Conservation (phyloP, 2,113 vertebrate species). For the Dolichallabes microphthalmus region DNA sequence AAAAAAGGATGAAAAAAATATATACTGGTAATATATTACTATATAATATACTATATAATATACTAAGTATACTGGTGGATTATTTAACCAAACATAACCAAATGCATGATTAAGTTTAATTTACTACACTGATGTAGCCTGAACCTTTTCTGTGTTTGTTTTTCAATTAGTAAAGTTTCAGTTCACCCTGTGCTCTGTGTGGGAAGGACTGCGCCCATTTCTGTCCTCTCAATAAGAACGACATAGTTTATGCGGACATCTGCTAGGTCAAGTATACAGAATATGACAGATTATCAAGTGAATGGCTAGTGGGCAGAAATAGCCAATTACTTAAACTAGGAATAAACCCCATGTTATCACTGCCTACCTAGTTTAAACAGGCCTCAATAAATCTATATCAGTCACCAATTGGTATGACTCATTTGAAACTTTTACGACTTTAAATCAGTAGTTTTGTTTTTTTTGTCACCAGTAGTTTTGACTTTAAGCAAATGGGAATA, state of each 20-base stretch:
- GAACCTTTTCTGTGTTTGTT: not conserved
- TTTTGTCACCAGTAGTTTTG: not conserved
- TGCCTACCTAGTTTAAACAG: not conserved
- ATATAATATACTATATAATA: too few species aligned
- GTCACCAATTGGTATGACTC: not conserved
- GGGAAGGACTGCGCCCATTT: not conserved
- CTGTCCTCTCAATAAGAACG: not conserved
- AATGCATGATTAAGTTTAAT: not conserved
- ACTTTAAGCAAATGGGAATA: not conserved
- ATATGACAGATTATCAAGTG: not conserved
- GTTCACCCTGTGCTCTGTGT: not conserved
- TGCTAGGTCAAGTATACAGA: not conserved
- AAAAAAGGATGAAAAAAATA: too few species aligned
- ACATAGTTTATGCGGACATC: not conserved
- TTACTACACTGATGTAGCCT: not conserved
- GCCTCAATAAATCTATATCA: not conserved
- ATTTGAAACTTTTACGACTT: not conserved
- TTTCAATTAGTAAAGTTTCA: not conserved
- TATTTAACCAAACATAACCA: not conserved
- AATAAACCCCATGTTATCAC: not conserved
- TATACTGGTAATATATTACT: too few species aligned
- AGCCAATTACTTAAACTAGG: not conserved
- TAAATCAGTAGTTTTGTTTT: not conserved
- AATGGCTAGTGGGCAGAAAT: not conserved
- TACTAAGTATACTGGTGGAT: not conserved